Percentiles rank a stretch among this genome's conserved stretches.
Evolutionary conservation across 2,113 vertebrate species (phyloP).

Genomic region (Serilophus lunatus): DNA sequence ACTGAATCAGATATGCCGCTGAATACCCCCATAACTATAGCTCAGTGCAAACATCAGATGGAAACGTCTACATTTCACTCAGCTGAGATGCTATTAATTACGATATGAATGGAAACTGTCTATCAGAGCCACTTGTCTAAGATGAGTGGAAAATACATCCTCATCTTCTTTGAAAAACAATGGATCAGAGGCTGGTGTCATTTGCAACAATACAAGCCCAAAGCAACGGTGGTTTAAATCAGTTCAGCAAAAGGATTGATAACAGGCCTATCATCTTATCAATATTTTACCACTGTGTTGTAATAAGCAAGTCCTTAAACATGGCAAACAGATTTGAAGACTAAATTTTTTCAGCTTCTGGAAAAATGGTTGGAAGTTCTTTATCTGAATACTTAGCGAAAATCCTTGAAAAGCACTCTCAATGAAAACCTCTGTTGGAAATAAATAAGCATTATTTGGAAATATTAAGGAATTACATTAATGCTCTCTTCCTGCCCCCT

Average conservation of each 20-base stretch:
- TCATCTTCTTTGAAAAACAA: neutral
- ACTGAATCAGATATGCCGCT: conserved; percentile 76
- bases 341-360: neutral
- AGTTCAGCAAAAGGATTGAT: neutral
- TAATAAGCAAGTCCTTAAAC: neutral
- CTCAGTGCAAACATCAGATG: conserved; percentile 70
- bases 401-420: neutral
- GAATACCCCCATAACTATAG: conserved; percentile 48
- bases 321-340: neutral
- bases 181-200: neutral
- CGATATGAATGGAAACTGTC: conserved; percentile 22
- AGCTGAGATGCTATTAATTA: conserved; percentile 25
- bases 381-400: neutral
- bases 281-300: neutral
- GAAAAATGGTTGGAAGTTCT: neutral
- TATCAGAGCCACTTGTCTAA: neutral
- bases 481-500: neutral
- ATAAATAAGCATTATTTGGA: neutral
- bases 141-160: conserved; percentile 49
- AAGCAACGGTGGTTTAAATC: conserved; percentile 26
- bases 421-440: neutral
- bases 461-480: neutral
- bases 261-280: conserved; percentile 1
- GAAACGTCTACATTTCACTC: conserved; percentile 48
- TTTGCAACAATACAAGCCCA: neutral